Percentiles rank a stretch among this genome's conserved stretches.
Conservation (phyloP, 2,888 invertebrate genomes). For the Tholera decimalis region DNA sequence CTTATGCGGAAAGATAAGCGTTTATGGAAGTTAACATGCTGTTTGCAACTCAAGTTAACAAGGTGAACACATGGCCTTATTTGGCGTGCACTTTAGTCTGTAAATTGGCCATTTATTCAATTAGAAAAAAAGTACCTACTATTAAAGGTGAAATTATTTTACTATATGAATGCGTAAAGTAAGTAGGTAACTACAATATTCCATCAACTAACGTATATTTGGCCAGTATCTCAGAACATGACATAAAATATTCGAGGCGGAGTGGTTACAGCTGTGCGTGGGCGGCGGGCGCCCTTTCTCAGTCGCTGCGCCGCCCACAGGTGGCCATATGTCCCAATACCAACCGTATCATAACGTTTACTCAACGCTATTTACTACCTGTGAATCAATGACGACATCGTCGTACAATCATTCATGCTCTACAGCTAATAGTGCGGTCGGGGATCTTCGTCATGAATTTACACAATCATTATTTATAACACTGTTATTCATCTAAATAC, state of each 20-base stretch:
- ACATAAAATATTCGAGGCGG: slow-evolving; percentile 60
- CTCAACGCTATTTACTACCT: slow-evolving; percentile 59
- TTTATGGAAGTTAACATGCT: slow-evolving; percentile 43
- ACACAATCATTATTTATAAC: slow-evolving; percentile 59
- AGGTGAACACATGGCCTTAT: slow-evolving; percentile 38
- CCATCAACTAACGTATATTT: background rate
- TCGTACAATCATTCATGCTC: slow-evolving; percentile 62
- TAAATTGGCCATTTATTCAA: slow-evolving; percentile 7
- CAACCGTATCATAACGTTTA: slow-evolving; percentile 60
- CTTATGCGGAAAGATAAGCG: slow-evolving; percentile 42
- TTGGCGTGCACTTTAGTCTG: slow-evolving; percentile 22
- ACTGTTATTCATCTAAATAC: slow-evolving; percentile 11
- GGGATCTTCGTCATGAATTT: slow-evolving; percentile 42
- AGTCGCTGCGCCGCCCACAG: slow-evolving; percentile 80
- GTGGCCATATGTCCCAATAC: slow-evolving; percentile 69
- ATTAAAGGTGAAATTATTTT: slow-evolving; percentile 2
- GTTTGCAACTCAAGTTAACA: slow-evolving; percentile 23
- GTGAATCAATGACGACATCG: slow-evolving; percentile 54
- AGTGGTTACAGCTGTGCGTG: slow-evolving; percentile 76
- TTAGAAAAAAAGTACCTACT: background rate
- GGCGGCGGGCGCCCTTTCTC: slow-evolving; percentile 87
- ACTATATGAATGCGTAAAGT: background rate
- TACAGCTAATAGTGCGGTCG: slow-evolving; percentile 57
- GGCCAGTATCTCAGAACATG: slow-evolving; percentile 25
- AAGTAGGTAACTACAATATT: background rate